These are phyloP conservation scores for Ophiothrix spiculata DNA, from an alignment of 35 echinoderm and acorn worm species.

Conservation along the genomic window DNA sequence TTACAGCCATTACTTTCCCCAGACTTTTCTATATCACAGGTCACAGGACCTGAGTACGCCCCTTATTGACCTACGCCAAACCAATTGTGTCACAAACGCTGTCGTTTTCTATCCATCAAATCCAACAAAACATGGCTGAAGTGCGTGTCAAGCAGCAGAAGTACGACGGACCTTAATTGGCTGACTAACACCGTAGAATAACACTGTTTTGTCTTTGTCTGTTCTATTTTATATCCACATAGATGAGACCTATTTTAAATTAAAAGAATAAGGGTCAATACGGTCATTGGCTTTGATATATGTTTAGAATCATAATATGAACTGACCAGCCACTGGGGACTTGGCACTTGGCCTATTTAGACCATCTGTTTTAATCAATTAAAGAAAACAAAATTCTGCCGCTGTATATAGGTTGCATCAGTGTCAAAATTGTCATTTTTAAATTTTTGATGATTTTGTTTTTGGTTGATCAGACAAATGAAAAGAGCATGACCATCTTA, in stretches of 20 bases:
- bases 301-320: too few relatives aligned
- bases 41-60: neutral
- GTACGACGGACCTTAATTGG: neutral
- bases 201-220: neutral
- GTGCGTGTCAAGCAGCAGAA: neutral
- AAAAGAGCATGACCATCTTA: too few relatives aligned
- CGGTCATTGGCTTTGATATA: slow-evolving; percentile 3
- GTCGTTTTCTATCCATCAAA: neutral
- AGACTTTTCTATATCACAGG: neutral
- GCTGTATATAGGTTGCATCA: too few relatives aligned
- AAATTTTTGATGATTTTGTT: too few relatives aligned
- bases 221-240: neutral
- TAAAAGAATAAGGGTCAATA: neutral
- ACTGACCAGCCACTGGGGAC: neutral
- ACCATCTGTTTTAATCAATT: neutral
- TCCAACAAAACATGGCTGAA: neutral
- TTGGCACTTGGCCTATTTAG: neutral
- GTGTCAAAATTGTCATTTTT: too few relatives aligned
- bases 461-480: too few relatives aligned
- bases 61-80: neutral
- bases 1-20: too few relatives aligned
- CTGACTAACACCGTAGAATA: neutral
- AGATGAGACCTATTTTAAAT: neutral
- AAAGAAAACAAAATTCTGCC: too few relatives aligned
- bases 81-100: neutral